A percentile compares a stretch with the other conserved stretches of the same genome.
phyloP scores from a whole-genome alignment of 2,888 invertebrate genomes.

The Drosophila kokeensis region DNA sequence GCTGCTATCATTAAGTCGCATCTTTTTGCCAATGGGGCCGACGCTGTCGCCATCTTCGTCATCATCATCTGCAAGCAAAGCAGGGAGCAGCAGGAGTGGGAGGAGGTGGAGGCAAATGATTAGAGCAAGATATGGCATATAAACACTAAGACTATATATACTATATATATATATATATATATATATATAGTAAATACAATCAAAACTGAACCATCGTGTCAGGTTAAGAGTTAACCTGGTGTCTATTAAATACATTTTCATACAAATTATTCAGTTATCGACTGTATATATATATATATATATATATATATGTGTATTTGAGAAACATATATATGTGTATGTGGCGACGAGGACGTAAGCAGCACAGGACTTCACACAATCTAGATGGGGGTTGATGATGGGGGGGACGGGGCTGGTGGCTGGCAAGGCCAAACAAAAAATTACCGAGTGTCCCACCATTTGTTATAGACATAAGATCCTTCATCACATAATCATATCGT shows the following conservation, averaged over 20 bases:
- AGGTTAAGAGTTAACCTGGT: too few species aligned
- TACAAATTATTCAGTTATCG: slow-evolving; percentile 7
- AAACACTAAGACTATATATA: background rate
- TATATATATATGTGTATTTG: background rate
- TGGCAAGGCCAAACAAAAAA: slow-evolving; percentile 49
- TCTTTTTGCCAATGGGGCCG: slow-evolving; percentile 72
- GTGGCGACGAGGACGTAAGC: slow-evolving; percentile 5
- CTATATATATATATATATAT: background rate
- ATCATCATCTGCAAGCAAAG: slow-evolving; percentile 69
- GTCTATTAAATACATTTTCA: too few species aligned
- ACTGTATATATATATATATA: background rate
- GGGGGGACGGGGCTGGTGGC: background rate
- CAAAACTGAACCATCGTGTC: background rate
- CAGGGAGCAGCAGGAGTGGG: background rate
- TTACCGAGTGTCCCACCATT: slow-evolving; percentile 84
- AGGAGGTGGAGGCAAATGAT: background rate
- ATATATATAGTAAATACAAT: background rate
- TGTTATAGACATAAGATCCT: slow-evolving; percentile 84
- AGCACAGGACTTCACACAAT: slow-evolving; percentile 18
- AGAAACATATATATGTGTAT: background rate
- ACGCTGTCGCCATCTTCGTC: slow-evolving; percentile 72
- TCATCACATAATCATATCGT: slow-evolving; percentile 84
- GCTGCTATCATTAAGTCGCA: slow-evolving; percentile 68
- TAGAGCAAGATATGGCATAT: background rate
- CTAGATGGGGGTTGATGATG: background rate